Base-by-base conservation (phyloP, 2,113 vertebrate species). In the Lanius collurio region DNA sequence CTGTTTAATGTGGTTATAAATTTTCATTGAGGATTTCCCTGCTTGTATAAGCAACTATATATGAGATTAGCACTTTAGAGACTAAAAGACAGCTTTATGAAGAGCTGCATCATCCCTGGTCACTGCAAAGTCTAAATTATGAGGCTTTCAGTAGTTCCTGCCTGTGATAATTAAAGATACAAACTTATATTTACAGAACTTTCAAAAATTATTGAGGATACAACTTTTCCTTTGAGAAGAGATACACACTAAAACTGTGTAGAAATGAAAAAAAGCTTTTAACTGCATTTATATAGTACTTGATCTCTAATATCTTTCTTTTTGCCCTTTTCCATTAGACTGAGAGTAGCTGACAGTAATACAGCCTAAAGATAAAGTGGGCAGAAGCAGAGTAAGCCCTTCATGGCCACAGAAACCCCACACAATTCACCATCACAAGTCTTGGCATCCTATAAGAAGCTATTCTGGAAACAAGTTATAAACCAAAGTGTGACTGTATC, bases 1-100 rank as follows among this genome's bases (percentile, higher is more conserved):
- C 27, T n/a, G 28, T 75, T 92, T 82, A 81, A 56, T n/a, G 20
- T 6, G 9, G 37, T 92, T 78, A 84, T 89, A 94, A 71, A 94
- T 78, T 94, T 94, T 89, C 84, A 68, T 64, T n/a, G 60, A 93
- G 91, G 47, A 84, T 84, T 90, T 91, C 60, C 39, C 23, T 89
- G 47, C 47, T 92, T 94, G 89, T 91, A 70, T 80, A 89, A 92
- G 69, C 8, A 91, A 46, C 31, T 83, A 33, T 39, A 41, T 37
- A 44, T 9, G n/a, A 91, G 73, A 87, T 71, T 78, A 87, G 28
- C 39, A 56, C 77, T 75, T 89, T 2, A 71, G 69, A 78, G 60
- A 91, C 33, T n/a, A 75, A 89, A 94, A 86, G 13, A 30, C 42
- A 87, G 33, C 9, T 88, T 92, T 83, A 77, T 44, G 41, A 89